Percentiles rank a stretch among this genome's conserved stretches.
Conservation (phyloP, 1,140 invertebrate genomes). For the Zaprionus taronus region DNA sequence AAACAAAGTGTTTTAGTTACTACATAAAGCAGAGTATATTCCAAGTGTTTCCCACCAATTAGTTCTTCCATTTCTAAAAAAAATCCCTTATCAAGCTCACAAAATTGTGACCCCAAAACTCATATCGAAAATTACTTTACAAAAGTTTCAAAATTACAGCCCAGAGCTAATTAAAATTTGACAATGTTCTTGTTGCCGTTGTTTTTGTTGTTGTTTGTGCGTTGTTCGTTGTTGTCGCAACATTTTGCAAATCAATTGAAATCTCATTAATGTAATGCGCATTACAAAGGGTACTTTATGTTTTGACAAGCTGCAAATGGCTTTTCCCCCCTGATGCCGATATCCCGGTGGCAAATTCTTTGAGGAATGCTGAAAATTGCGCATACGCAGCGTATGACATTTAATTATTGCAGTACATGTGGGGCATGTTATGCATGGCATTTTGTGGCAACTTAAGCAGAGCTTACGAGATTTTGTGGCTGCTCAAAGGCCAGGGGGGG, state of each 20-base stretch:
- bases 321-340: not conserved
- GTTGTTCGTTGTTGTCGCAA: constrained; percentile 2
- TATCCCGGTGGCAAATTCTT: not conserved
- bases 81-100: not conserved
- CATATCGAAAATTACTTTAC: not conserved
- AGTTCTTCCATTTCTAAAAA: not conserved
- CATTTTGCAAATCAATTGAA: constrained; percentile 22
- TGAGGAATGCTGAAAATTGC: constrained; percentile 25
- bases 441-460: constrained; percentile 6
- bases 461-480: constrained; percentile 12
- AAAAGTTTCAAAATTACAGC: not conserved
- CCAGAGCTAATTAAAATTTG: not conserved
- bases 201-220: not conserved
- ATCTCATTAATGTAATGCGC: constrained; percentile 31
- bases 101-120: not conserved
- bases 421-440: not conserved
- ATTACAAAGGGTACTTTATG: constrained; percentile 21
- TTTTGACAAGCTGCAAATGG: constrained; percentile 19
- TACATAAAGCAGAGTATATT: too few relatives aligned
- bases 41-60: too few relatives aligned
- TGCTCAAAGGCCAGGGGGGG: constrained; percentile 12
- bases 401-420: constrained; percentile 13
- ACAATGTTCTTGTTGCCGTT: not conserved
- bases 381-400: constrained; percentile 54
- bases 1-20: too few relatives aligned